Evolutionary conservation across 2,113 vertebrate species (phyloP).

Genomic region (Vidua macroura): DNA sequence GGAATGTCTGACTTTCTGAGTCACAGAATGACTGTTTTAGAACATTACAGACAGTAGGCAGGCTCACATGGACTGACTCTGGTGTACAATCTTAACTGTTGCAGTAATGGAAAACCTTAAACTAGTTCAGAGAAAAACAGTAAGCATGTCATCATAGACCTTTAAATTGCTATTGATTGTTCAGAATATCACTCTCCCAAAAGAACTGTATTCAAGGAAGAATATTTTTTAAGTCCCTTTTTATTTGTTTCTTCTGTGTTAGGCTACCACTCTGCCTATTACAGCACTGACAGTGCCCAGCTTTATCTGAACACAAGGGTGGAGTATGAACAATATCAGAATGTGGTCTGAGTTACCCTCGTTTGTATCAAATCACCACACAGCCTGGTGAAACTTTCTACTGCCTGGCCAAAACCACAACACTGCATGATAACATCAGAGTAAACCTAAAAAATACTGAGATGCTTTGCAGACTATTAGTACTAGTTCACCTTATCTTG

Average conservation of each 20-base stretch:
- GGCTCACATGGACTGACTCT: not conserved
- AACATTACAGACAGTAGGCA: not conserved
- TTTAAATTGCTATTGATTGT: not conserved
- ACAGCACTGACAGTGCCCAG: not conserved
- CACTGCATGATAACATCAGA: rapidly evolving
- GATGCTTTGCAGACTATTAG: not conserved
- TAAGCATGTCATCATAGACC: not conserved
- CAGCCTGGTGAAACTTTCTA: not conserved
- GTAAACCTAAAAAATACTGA: not conserved
- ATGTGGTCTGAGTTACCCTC: not conserved
- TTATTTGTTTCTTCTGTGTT: not conserved
- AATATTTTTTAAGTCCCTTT: not conserved
- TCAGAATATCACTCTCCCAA: not conserved
- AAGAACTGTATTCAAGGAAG: not conserved
- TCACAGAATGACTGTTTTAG: not conserved
- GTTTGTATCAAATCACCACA: not conserved
- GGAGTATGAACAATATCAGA: not conserved
- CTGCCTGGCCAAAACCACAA: not conserved
- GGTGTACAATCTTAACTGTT: not conserved
- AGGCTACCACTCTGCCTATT: not conserved
- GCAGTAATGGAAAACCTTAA: not conserved
- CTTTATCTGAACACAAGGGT: not conserved
- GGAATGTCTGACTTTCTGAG: not conserved
- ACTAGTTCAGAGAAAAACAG: not conserved
- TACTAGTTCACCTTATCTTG: not conserved